phyloP scores from a whole-genome alignment of 2,888 invertebrate genomes.

The Tachystola acroxantha region DNA sequence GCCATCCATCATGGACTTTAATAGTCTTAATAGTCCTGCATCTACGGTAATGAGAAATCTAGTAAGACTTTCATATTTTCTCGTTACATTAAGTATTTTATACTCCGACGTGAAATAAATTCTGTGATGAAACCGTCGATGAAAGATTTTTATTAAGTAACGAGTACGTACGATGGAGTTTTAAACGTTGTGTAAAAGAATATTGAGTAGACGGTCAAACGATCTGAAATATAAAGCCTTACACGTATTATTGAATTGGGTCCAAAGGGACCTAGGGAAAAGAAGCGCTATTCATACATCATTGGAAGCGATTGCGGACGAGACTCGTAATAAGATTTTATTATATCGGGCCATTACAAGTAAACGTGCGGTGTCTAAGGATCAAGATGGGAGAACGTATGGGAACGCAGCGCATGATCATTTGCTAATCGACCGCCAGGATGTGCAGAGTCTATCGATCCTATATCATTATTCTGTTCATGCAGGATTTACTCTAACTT shows the following conservation, averaged over 20 bases:
- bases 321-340: constrained; percentile 66
- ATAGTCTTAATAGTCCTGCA: constrained; percentile 3
- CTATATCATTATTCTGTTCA: not conserved
- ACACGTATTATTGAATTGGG: constrained; percentile 46
- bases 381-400: constrained; percentile 50
- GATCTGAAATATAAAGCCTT: constrained; percentile 15
- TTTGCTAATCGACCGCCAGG: constrained; percentile 38
- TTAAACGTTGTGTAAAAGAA: not conserved
- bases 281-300: constrained; percentile 52
- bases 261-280: too few relatives aligned
- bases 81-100: constrained; percentile 5
- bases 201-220: constrained; percentile 1
- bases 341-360: constrained; percentile 64
- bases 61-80: constrained; percentile 10
- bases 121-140: too few relatives aligned
- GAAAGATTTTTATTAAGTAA: too few relatives aligned
- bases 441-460: constrained; percentile 18
- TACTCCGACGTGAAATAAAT: too few relatives aligned
- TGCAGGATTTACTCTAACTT: not conserved
- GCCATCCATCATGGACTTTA: constrained; percentile 42
- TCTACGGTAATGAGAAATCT: constrained; percentile 24
- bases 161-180: too few relatives aligned
- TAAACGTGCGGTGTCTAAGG: constrained; percentile 60
- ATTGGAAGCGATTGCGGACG: constrained; percentile 50
- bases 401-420: constrained; percentile 45